These are phyloP conservation scores for Smithornis capensis DNA, from an alignment of 2,113 vertebrate species.

Conservation along the genomic window DNA sequence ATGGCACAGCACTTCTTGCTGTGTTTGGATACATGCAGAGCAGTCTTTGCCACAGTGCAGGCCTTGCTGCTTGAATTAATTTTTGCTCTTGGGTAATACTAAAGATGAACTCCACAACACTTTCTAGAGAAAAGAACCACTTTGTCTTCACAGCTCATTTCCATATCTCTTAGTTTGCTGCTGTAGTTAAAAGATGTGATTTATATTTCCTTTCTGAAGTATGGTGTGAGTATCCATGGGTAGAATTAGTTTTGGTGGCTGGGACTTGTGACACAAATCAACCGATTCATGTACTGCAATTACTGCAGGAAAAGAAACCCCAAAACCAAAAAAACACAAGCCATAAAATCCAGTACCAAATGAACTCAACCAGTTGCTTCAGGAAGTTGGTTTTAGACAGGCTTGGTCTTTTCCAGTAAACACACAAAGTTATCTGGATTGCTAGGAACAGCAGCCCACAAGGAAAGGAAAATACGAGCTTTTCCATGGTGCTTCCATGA, in stretches of 20 bases:
- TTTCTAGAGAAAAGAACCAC: not conserved
- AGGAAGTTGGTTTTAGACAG: conserved; percentile 62
- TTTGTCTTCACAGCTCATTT: not conserved
- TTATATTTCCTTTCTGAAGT: not conserved
- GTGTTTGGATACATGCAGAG: not conserved
- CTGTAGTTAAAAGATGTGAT: not conserved
- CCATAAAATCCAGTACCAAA: not conserved
- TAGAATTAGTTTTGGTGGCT: not conserved
- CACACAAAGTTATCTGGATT: conserved; percentile 45
- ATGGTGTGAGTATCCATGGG: not conserved
- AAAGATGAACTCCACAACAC: not conserved
- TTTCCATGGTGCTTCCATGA: conserved; percentile 58
- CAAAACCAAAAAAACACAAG: no score
- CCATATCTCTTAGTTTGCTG: not conserved
- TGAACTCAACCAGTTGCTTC: not conserved
- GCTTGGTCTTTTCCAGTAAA: conserved; percentile 50
- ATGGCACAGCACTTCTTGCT: not conserved
- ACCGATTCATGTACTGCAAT: conserved; percentile 31
- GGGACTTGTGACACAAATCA: conserved; percentile 43
- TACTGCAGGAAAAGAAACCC: not conserved
- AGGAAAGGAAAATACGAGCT: conserved; percentile 42
- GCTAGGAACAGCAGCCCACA: not conserved
- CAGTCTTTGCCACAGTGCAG: not conserved
- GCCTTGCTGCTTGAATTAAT: not conserved
- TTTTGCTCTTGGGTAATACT: not conserved